A percentile compares a stretch with the other conserved stretches of the same genome.
phyloP scores from a whole-genome alignment of 2,888 invertebrate species.

The Oligia fasciuncula region DNA sequence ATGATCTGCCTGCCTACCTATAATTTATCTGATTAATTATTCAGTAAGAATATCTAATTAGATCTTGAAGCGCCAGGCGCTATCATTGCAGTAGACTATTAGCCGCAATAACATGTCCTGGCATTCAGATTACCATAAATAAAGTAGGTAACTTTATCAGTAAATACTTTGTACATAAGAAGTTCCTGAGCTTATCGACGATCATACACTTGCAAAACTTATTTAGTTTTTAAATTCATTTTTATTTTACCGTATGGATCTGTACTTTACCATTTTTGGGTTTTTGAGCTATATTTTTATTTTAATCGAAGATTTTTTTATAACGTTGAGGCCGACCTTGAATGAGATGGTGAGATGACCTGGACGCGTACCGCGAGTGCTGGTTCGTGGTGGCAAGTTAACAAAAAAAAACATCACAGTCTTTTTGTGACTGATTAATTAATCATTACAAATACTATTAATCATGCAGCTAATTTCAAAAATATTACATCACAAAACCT shows the following conservation, averaged over 20 bases:
- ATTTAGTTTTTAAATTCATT: neutral
- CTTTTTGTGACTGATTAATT: neutral
- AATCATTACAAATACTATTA: no score
- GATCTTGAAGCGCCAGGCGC: conserved; percentile 6
- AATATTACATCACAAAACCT: neutral
- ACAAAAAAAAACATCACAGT: neutral
- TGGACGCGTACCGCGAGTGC: no score
- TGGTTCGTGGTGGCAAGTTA: no score
- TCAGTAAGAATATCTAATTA: neutral
- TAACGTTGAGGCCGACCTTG: no score
- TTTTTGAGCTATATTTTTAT: neutral
- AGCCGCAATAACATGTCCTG: neutral
- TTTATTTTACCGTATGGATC: neutral
- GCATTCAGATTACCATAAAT: conserved; percentile 7
- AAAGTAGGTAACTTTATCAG: conserved; percentile 2
- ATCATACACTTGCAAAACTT: neutral
- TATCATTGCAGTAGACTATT: conserved; percentile 11
- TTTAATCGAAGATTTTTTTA: neutral
- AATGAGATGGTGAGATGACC: no score
- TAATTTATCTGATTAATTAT: neutral
- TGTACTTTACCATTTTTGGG: neutral
- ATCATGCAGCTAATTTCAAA: neutral
- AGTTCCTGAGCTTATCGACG: neutral
- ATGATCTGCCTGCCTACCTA: neutral
- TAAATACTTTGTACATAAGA: neutral